phyloP scores from a whole-genome alignment of 1,140 invertebrate species.

The Zaprionus tsacasi region DNA sequence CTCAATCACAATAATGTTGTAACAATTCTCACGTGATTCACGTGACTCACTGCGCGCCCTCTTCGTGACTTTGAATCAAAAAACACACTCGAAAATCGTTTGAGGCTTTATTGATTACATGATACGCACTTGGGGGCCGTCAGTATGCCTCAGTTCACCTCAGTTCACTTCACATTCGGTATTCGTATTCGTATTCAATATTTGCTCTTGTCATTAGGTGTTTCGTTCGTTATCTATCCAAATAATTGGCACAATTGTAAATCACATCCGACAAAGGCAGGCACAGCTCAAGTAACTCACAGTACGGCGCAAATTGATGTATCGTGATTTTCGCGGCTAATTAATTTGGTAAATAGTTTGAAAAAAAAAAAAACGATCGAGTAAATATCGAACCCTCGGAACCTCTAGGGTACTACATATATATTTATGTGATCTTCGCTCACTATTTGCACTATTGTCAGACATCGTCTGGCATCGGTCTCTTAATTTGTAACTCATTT shows the following conservation, averaged over 20 bases:
- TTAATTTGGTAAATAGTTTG: conserved; percentile 68
- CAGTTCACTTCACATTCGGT: conserved; percentile 6
- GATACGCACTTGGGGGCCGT: conserved; percentile 14
- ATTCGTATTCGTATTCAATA: conserved; percentile 35
- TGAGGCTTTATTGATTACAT: conserved; percentile 2
- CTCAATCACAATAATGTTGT: conserved; percentile 5
- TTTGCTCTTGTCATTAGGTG: conserved; percentile 58
- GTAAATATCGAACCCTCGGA: conserved; percentile 19
- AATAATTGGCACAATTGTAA: conserved; percentile 75
- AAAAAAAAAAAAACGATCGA: background rate
- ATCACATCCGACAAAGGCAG: conserved; percentile 27
- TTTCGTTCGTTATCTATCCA: conserved; percentile 46
- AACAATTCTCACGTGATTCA: conserved; percentile 14
- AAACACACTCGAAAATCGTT: conserved; percentile 1
- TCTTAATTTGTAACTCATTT: conserved; percentile 52
- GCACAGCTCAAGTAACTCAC: conserved; percentile 42
- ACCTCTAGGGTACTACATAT: background rate
- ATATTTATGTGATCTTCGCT: background rate
- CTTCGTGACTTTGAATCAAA: conserved; percentile 8
- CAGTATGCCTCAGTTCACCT: background rate
- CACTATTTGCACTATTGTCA: conserved; percentile 2
- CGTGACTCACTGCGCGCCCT: conserved; percentile 1
- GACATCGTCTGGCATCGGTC: conserved; percentile 28
- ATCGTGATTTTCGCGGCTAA: conserved; percentile 74
- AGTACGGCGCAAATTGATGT: conserved; percentile 74